Percentiles rank a stretch among this genome's conserved stretches.
Conservation (phyloP, 2,113 vertebrate species). For the Prochilodus magdalenae region DNA sequence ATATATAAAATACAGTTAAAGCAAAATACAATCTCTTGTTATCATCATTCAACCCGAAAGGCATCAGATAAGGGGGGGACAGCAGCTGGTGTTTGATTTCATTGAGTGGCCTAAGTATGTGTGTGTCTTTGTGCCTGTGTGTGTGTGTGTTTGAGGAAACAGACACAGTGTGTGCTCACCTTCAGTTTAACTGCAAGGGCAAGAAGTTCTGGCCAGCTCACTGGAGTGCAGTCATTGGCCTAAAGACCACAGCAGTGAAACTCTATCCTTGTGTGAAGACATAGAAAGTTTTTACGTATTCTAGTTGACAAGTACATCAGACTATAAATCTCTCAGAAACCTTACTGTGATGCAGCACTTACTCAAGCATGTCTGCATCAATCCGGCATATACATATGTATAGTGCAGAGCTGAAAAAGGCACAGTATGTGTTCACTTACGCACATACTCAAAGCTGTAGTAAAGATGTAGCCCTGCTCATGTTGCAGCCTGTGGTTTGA, state of each 20-base stretch:
- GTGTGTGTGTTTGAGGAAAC: constrained; percentile 32
- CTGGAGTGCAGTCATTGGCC: constrained; percentile 27
- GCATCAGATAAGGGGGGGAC: too few species aligned
- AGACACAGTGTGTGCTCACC: constrained; percentile 43
- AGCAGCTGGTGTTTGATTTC: constrained; percentile 56
- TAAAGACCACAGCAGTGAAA: background rate
- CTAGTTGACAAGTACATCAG: too few species aligned
- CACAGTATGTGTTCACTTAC: background rate
- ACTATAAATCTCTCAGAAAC: too few species aligned
- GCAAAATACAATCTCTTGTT: background rate
- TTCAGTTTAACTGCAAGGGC: constrained; percentile 53
- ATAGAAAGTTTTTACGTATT: background rate
- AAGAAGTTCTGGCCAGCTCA: constrained; percentile 44
- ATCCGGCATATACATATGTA: too few species aligned
- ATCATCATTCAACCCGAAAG: background rate
- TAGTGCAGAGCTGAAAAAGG: background rate
- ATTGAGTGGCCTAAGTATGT: constrained; percentile 16
- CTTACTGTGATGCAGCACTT: too few species aligned
- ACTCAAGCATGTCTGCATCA: too few species aligned
- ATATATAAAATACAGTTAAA: background rate
- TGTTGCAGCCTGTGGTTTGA: constrained; percentile 38
- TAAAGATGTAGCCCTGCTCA: constrained; percentile 27
- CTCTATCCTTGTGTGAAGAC: constrained; percentile 25
- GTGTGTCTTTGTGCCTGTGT: constrained; percentile 25
- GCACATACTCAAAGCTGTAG: background rate